These are phyloP conservation scores for Spondyliosoma cantharus DNA, from an alignment of 2,797 vertebrate genomes.

Conservation along the genomic window DNA sequence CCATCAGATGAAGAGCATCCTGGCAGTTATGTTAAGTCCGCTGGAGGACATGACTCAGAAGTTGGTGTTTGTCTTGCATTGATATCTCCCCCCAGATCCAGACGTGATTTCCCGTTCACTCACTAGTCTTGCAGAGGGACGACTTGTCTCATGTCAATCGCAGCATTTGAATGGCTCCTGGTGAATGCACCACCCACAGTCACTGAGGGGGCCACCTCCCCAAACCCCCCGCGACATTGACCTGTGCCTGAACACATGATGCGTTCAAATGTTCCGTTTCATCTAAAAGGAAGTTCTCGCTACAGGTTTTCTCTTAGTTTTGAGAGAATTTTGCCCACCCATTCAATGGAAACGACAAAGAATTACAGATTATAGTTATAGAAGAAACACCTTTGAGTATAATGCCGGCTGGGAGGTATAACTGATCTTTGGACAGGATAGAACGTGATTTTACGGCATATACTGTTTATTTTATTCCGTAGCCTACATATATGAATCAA, in stretches of 20 bases:
- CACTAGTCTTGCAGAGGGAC: slow-evolving; percentile 9
- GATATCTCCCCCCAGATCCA: slow-evolving; percentile 13
- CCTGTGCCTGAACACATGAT: slow-evolving; percentile 12
- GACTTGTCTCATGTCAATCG: slow-evolving; percentile 56
- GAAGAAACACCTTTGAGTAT: not conserved
- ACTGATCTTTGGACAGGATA: not conserved
- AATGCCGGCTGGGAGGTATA: not conserved
- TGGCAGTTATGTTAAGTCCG: slow-evolving; percentile 27
- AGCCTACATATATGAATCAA: too few species aligned
- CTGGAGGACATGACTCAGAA: slow-evolving; percentile 30
- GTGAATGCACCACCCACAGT: slow-evolving; percentile 77
- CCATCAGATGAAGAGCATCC: slow-evolving; percentile 64
- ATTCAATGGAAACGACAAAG: not conserved
- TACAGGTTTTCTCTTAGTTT: not conserved
- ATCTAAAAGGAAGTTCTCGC: rapidly evolving
- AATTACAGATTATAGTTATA: too few species aligned
- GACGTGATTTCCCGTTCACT: slow-evolving; percentile 29
- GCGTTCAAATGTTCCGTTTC: not conserved
- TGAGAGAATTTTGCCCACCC: not conserved
- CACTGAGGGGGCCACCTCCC: slow-evolving; percentile 61
- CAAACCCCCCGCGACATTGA: slow-evolving; percentile 30
- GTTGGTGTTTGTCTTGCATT: not conserved
- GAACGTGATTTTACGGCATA: not conserved
- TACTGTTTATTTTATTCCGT: not conserved
- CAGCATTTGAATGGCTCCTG: slow-evolving; percentile 56